Conservation (phyloP, 2,888 invertebrate species). For the Notodonta dromedarius region DNA sequence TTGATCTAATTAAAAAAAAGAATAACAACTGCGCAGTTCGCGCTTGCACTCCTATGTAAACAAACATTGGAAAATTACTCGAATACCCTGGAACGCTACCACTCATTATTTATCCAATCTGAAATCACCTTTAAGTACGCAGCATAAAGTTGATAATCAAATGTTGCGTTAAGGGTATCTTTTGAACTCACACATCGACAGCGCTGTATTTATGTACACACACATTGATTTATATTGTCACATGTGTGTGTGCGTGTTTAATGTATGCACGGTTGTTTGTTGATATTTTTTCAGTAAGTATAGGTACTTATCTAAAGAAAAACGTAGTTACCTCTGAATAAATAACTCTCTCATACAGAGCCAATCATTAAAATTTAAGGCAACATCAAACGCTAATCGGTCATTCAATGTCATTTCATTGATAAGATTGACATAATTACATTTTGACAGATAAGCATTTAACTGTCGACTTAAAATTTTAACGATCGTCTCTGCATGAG, state of each 20-base stretch:
- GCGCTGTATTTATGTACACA: conserved; percentile 17
- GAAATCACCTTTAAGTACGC: conserved; percentile 11
- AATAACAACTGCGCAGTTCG: conserved; percentile 50
- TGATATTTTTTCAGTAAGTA: background rate
- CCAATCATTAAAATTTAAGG: too few species aligned
- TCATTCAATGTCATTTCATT: too few species aligned
- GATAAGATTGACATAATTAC: too few species aligned
- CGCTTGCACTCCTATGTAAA: conserved; percentile 30
- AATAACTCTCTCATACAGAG: too few species aligned
- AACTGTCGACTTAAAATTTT: too few species aligned
- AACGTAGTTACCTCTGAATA: too few species aligned
- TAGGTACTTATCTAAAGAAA: too few species aligned
- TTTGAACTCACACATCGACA: conserved; percentile 21
- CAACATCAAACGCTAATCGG: too few species aligned
- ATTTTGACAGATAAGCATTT: too few species aligned
- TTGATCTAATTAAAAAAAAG: conserved; percentile 7
- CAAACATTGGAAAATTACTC: conserved; percentile 50
- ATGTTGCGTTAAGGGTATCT: conserved; percentile 15
- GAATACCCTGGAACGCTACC: conserved; percentile 30
- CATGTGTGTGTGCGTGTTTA: conserved; percentile 21
- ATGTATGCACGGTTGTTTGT: background rate
- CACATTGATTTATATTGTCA: conserved; percentile 15
- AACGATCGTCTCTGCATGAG: too few species aligned
- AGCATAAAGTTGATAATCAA: conserved; percentile 4
- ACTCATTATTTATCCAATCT: conserved; percentile 11